A percentile compares a stretch with the other conserved stretches of the same genome.
These are phyloP conservation scores for Pelecanoides urinatrix DNA, from an alignment of 2,113 vertebrate genomes.

Conservation along the genomic window DNA sequence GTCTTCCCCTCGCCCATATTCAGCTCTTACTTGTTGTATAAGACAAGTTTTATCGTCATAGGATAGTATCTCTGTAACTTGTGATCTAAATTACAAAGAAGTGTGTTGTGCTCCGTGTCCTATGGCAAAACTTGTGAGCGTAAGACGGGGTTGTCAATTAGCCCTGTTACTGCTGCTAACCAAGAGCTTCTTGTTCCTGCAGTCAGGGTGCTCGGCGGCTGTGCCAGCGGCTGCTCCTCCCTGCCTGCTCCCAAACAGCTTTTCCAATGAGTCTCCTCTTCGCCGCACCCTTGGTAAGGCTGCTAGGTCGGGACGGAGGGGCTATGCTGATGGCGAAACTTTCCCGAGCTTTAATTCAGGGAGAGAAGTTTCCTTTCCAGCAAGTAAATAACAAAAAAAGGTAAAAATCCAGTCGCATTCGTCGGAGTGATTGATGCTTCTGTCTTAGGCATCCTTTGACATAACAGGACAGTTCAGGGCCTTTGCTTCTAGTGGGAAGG, in stretches of 20 bases:
- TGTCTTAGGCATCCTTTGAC: neutral
- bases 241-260: neutral
- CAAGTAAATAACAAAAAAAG: neutral
- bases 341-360: neutral
- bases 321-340: neutral
- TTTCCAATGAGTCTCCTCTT: neutral
- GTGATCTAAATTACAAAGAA: slow-evolving; percentile 51
- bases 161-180: neutral
- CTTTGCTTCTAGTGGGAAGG: slow-evolving; percentile 18
- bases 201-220: neutral
- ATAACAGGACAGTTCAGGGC: neutral
- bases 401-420: neutral
- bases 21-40: neutral
- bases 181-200: slow-evolving; percentile 16
- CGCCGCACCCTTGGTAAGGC: neutral
- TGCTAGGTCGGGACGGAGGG: neutral
- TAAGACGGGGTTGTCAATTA: neutral
- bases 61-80: slow-evolving; percentile 28
- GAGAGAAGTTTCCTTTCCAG: neutral
- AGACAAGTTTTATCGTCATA: slow-evolving; percentile 5
- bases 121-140: slow-evolving; percentile 54
- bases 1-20: neutral
- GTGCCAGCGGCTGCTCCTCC: neutral
- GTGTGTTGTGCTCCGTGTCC: slow-evolving; percentile 2
- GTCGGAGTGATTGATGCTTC: neutral